Evolutionary conservation across 2,113 vertebrate genomes (phyloP), one percentile per base, ranked within the genome.

Genomic region (Electrona antarctica): DNA sequence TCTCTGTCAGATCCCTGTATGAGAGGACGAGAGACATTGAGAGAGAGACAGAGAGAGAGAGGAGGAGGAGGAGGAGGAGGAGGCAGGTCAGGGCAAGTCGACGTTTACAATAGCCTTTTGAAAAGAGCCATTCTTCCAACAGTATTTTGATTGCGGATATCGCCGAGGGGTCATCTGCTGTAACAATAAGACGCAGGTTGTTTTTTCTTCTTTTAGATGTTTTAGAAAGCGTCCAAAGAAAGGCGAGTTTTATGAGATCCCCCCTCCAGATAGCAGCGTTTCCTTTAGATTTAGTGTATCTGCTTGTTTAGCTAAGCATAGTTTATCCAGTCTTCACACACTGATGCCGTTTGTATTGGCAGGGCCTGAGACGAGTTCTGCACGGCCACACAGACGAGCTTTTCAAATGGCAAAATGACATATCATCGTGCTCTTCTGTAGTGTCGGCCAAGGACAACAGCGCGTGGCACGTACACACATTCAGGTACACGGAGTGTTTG

Each of bases 1-100:
- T 99, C 78, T 95, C 91, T 0, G 93, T 95, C 87, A 99, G 74
- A 79, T 99, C 97, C 79, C 97, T 99, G 85, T 21, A 51, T 15
- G 74, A 52, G 51, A 61, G 61, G 47, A 46, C 9, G 61, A 33
- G n/a, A 29, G 8, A 41, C 15, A 41, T 41, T 41, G 14, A 74
- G 8, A 76, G 2, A 62, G n/a, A 71, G n/a, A 12, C 11, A 46
- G 56, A 81, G 50, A 21, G 50, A 68, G 13, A 73, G 62, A 60
- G 12, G 48, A 61, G 66, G 60, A 5, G 13, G 12, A 21, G 21
- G 11, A 65, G 77, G 33, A 71, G 59, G 67, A 59, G 2, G 67
- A 55, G 28, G 8, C 60, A 67, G 11, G 60, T 29, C 33, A 2
- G 51, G 60, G 60, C 60, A 15, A 6, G 14, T 21, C 29, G 9